These are phyloP conservation scores for Gonocerus acuteangulatus DNA, from an alignment of 2,888 invertebrate genomes.

Conservation along the genomic window DNA sequence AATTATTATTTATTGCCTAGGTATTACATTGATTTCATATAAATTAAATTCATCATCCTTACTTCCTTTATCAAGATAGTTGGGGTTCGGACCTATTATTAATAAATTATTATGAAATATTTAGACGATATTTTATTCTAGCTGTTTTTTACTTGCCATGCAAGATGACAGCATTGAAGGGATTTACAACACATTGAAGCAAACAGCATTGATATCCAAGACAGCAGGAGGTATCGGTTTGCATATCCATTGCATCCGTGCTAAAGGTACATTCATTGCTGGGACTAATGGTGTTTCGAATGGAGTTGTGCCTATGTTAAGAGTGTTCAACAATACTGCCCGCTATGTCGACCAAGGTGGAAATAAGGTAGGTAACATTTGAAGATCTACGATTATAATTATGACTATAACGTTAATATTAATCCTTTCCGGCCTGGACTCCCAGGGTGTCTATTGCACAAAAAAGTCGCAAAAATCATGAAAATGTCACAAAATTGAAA, in stretches of 20 bases:
- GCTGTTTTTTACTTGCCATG: conserved; percentile 93
- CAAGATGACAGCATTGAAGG: conserved; percentile 90
- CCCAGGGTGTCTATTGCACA: too few relatives aligned
- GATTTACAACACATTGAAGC: conserved; percentile 82
- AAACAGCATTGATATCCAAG: conserved; percentile 93
- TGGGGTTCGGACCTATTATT: too few relatives aligned
- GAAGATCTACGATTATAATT: too few relatives aligned
- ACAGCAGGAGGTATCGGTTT: conserved; percentile 95
- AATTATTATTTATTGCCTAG: too few relatives aligned
- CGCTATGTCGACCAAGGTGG: conserved; percentile 97
- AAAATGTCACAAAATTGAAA: too few relatives aligned
- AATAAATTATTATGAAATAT: too few relatives aligned
- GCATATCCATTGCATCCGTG: conserved; percentile 90
- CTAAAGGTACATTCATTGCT: conserved; percentile 82
- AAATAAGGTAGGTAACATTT: conserved; percentile 58
- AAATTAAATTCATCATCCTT: too few relatives aligned
- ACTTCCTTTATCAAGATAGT: too few relatives aligned
- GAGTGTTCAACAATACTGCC: conserved; percentile 92
- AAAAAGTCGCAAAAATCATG: too few relatives aligned
- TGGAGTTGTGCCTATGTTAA: conserved; percentile 90
- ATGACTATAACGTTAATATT: too few relatives aligned
- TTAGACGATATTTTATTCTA: conserved; percentile 39
- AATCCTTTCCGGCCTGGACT: too few relatives aligned
- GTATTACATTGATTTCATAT: too few relatives aligned
- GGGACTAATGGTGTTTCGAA: conserved; percentile 93